These are phyloP conservation scores for Ptychadena robeensis DNA, from an alignment of 2,797 vertebrate species.

Conservation along the genomic window DNA sequence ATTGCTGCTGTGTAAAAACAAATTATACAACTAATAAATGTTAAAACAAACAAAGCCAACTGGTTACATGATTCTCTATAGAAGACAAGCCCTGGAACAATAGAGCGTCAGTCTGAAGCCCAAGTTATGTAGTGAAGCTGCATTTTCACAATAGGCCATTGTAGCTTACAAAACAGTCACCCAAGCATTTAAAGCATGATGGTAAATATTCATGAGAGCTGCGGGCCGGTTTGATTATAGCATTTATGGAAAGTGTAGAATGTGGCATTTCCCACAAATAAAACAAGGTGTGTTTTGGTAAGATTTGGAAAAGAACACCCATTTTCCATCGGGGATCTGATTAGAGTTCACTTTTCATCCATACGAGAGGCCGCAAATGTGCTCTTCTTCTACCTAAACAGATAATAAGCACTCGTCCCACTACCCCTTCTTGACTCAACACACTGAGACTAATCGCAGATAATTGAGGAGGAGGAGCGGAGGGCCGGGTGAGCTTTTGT, in stretches of 20 bases:
- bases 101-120: conserved; percentile 22
- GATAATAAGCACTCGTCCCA: conserved; percentile 86
- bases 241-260: conserved; percentile 40
- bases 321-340: conserved; percentile 78
- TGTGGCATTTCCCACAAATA: conserved; percentile 46
- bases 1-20: neutral
- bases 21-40: neutral
- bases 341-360: conserved; percentile 83
- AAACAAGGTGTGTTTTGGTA: conserved; percentile 54
- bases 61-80: neutral
- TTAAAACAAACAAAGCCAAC: neutral
- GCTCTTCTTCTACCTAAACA: conserved; percentile 87
- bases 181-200: conserved; percentile 29
- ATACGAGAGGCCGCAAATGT: conserved; percentile 80
- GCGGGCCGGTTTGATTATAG: conserved; percentile 35
- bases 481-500: conserved; percentile 96
- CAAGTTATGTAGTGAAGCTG: conserved; percentile 23
- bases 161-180: conserved; percentile 35
- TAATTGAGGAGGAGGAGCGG: conserved; percentile 99
- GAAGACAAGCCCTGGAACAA: conserved; percentile 21
- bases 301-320: conserved; percentile 64
- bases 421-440: conserved; percentile 99
- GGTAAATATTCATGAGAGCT: conserved; percentile 43
- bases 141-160: conserved; percentile 42
- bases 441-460: conserved; percentile 99